Conservation (phyloP, 2,888 invertebrate genomes). For the Drosophila anceps region DNA sequence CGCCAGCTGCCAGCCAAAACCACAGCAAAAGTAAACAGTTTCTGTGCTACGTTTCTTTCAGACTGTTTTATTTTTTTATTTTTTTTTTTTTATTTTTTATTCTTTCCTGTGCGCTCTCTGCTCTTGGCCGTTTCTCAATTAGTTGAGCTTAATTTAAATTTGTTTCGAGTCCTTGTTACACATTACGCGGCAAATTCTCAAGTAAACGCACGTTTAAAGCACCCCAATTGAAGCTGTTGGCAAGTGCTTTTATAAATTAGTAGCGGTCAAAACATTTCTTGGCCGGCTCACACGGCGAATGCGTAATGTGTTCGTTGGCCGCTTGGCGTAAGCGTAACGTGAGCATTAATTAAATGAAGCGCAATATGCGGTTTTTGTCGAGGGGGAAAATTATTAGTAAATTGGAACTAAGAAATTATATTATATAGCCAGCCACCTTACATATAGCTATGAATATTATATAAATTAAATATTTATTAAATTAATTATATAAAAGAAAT, state of each 20-base stretch:
- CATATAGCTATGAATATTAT: not conserved
- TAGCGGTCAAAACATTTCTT: constrained; percentile 33
- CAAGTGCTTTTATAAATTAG: constrained; percentile 62
- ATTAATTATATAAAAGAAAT: too few species aligned
- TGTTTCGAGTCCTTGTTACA: constrained; percentile 68
- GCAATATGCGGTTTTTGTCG: not conserved
- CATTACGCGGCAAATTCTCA: constrained; percentile 61
- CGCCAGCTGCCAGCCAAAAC: constrained; percentile 27
- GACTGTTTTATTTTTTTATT: not conserved
- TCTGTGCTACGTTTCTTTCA: constrained; percentile 15
- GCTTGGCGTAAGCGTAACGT: constrained; percentile 22
- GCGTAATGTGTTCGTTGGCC: constrained; percentile 7
- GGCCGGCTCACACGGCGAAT: constrained; percentile 18
- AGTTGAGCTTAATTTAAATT: constrained; percentile 80
- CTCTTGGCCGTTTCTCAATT: constrained; percentile 56
- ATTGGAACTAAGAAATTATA: not conserved
- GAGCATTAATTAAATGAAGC: constrained; percentile 4
- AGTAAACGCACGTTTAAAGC: constrained; percentile 57
- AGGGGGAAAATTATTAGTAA: not conserved
- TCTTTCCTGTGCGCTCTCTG: not conserved
- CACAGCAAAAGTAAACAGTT: constrained; percentile 47
- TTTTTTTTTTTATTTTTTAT: not conserved
- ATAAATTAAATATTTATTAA: not conserved
- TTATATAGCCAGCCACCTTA: not conserved
- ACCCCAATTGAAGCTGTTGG: constrained; percentile 23